phyloP scores from a whole-genome alignment of 2,888 invertebrate species.

The Alsophila aescularia region DNA sequence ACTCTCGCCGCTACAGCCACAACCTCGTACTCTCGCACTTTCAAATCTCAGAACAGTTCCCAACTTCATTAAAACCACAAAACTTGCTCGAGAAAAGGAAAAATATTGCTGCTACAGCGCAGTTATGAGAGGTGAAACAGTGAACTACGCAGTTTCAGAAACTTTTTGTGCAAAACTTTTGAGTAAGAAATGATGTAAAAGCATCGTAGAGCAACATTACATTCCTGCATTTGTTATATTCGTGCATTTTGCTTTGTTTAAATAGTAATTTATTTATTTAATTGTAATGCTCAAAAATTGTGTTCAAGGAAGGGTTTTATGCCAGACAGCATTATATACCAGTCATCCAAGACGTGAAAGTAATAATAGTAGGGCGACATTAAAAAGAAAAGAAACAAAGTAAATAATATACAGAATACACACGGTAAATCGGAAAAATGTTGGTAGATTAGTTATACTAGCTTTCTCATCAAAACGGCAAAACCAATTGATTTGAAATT shows the following conservation, averaged over 20 bases:
- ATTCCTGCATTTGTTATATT: conserved; percentile 1
- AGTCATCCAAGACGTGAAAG: too few relatives aligned
- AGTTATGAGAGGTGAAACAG: conserved; percentile 19
- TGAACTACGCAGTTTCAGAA: conserved; percentile 23
- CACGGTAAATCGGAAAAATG: too few relatives aligned
- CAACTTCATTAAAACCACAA: conserved; percentile 36
- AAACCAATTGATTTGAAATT: too few relatives aligned
- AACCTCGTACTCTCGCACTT: conserved; percentile 34
- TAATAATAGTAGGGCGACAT: too few relatives aligned
- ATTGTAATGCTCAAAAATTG: too few relatives aligned
- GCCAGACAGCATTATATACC: too few relatives aligned
- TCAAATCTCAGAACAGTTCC: conserved; percentile 25
- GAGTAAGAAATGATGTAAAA: conserved; percentile 41
- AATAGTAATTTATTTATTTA: too few relatives aligned
- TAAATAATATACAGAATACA: too few relatives aligned
- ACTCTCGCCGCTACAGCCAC: conserved; percentile 30
- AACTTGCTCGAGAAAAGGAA: conserved; percentile 36
- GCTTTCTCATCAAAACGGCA: too few relatives aligned
- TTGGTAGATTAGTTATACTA: too few relatives aligned
- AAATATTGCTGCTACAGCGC: conserved; percentile 32
- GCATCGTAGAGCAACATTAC: not conserved
- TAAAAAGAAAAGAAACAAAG: too few relatives aligned
- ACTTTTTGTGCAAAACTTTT: conserved; percentile 53
- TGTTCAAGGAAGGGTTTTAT: too few relatives aligned
- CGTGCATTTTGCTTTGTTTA: not conserved